A percentile compares a stretch with the other conserved stretches of the same genome.
Conservation (phyloP, 2,113 vertebrate genomes). For the Amblyornis subalaris region DNA sequence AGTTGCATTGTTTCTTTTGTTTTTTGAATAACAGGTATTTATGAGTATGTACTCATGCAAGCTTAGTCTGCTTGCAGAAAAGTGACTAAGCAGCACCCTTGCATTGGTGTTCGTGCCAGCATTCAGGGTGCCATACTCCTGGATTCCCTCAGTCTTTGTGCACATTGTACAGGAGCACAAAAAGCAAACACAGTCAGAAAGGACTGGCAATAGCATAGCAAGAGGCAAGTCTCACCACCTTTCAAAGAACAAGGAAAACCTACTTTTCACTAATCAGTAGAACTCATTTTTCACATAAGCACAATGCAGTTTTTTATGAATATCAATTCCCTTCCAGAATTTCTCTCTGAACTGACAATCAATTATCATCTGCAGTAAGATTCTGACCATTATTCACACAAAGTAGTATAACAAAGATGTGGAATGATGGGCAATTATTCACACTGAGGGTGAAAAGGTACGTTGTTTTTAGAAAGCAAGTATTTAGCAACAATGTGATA, state of each 20-base stretch:
- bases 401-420: neutral
- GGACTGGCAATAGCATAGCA: neutral
- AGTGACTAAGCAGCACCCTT: neutral
- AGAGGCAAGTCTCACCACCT: neutral
- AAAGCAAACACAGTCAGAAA: neutral
- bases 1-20: neutral
- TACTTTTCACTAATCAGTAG: neutral
- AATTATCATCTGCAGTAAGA: neutral
- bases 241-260: neutral
- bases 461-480: neutral
- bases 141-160: neutral
- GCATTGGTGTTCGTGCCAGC: neutral
- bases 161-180: neutral
- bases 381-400: neutral
- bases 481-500: neutral
- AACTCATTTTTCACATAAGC: neutral
- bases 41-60: neutral
- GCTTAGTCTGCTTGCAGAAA: neutral
- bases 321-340: neutral
- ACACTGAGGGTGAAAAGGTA: neutral
- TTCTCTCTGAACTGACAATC: neutral
- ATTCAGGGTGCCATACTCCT: fast-evolving
- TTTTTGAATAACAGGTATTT: neutral
- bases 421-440: neutral
- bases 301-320: fast-evolving